Base-by-base conservation (phyloP, 2,888 invertebrate species). In the Spodoptera picta region DNA sequence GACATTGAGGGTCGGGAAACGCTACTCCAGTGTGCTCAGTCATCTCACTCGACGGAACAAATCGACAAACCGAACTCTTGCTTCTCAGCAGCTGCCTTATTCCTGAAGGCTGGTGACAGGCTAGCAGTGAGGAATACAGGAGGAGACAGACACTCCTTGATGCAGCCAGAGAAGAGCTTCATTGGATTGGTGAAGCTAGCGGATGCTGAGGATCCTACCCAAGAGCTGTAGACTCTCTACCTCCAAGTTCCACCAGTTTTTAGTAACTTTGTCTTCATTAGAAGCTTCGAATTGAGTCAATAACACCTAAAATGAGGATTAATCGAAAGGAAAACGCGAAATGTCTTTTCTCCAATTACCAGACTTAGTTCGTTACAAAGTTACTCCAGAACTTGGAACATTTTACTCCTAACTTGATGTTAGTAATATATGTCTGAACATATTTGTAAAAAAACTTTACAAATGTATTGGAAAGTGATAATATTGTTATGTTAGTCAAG, bases 151-250 rank as follows among this genome's bases (percentile, higher is more conserved):
- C 96, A 96, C 84, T 96, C 96, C 0, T 89, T 97, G 51, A 96
- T 97, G 92, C 96, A 96, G 80, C 95, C 95, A 1, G 97, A 97
- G 73, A 97, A 97, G 86, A 97, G 97, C 80, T 98, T 97, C 93
- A 97, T 98, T 78, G 98, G 98, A 43, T 94, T 97, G n/a, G 95
- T 97, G 57, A 97, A 97, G 88, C 90, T 97, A n/a, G 96, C 96
- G 14, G 96, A 96, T 76, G 91, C 92, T 1, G 90, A 90, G 31
- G 92, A 92, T 31, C 93, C 92, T 1, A 83, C 84, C 5, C 83
- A 89, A 36, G 92, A 93, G 65, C 68, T 92, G 44, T 93, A 90
- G 79, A 42, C 52, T 31, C 47, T 36, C 5, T 27, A 44, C n/a
- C 50, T 41, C 27, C 27, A 44, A 57, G 60, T 58, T 68, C 54